Base-by-base conservation (phyloP, 1,140 invertebrate species). In the Habropoda laboriosa region DNA sequence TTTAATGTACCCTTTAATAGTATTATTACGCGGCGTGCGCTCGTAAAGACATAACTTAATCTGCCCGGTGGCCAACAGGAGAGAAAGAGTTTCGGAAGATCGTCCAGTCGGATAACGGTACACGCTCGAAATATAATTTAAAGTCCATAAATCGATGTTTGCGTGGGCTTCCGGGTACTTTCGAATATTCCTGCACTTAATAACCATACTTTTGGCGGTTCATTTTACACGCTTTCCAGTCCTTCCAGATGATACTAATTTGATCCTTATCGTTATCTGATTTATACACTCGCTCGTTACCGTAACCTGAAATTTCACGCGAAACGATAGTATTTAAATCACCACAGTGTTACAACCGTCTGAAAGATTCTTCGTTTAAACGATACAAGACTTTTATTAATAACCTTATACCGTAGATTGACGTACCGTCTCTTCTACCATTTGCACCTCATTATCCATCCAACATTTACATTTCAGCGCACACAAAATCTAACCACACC, bases 171-270 rank as follows among this genome's bases (percentile, higher is more conserved):
- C 64, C 75, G 66, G 30, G 42, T 57, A 60, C 77, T 73, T 79
- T 72, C 77, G 70, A 79, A 64, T 73, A n/a, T 67, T 57, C 64
- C n/a, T 42, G 35, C 21, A 4, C 45, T 80, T 45, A 58, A 74
- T 64, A 80, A 51, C 27, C 42, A 12, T 45, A 0, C 6, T 4
- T 18, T 3, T 10, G 27, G n/a, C 21, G 57, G 18, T 40, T 30
- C 53, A 60, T 68, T 58, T 45, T 16, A 4, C 66, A 40, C 75
- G 66, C 42, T 77, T 77, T 71, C 55, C n/a, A 51, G 32, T 60
- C 47, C 24, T 12, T n/a, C 35, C 12, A 5, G 13, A 38, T 16
- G 53, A 70, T 35, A 40, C 30, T n/a, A 40, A 70, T 60, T 58
- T 8, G 75, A 7, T 21, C 4, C 2, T 45, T 53, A 47, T 47